Base-by-base conservation (phyloP, 2,113 vertebrate genomes). In the Oncorhynchus keta region DNA sequence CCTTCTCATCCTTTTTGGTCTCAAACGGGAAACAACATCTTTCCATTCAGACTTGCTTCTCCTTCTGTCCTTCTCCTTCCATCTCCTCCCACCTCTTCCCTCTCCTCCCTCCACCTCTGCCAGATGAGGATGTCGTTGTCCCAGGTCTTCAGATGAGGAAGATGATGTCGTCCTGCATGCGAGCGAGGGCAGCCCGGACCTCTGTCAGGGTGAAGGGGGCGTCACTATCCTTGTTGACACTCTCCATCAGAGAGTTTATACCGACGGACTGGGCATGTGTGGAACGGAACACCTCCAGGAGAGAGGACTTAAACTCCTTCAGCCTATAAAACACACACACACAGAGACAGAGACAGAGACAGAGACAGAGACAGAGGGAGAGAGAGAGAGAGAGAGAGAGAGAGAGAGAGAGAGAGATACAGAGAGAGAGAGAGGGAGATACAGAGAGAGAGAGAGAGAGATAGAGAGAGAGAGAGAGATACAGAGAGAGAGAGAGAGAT, bases 101-200 rank as follows among this genome's bases (percentile, higher is more conserved):
- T 6, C n/a, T 66, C 35, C 35, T 39, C 6, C 0, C 20, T 66
- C 26, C 24, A 5, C 28, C 64, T 66, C 13, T 39, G 35, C 7
- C 35, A 98, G 87, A 99, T 68, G 74, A 97, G 93, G 92, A 99
- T 98, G 85, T 97, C 95, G 30, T 98, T 13, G 30, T 5, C 13
- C 13, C 13, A 28, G 24, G 24, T 48, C 20, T 72, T 92, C 88
- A 99, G 90, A 99, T 99, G 76, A 99, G 93, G 92, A 99, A 98
- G 87, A 99, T 68, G 74, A 98, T 98, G 85, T 98, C 95, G 0
- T 98, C 95, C 85, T 99, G 97, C 98, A 99, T 99, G 75, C 90
- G 93, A 11, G 84, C 89, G 84, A 99, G 78, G 0, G 96, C 96
- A 1, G 86, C 20, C 5, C 93, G 94, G 28, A 98, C 95, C 90